Conservation (phyloP, 2,797 vertebrate genomes). For the Lithobates sylvaticus region DNA sequence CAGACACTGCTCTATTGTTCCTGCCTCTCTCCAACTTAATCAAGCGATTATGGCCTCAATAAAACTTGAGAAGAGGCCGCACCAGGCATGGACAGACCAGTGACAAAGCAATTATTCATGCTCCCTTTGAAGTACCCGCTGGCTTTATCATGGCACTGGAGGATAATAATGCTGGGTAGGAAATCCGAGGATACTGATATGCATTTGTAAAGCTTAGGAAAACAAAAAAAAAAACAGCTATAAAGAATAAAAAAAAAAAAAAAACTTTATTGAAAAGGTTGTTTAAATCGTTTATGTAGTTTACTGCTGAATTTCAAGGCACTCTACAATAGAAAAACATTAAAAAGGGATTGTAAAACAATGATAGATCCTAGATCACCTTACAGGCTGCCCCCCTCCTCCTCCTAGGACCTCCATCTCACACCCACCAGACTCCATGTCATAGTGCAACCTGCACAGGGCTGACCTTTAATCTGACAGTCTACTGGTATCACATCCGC, state of each 20-base stretch:
- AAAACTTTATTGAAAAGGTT: constrained; percentile 28
- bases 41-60: constrained; percentile 62
- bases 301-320: constrained; percentile 46
- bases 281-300: constrained; percentile 37
- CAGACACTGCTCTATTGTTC: constrained; percentile 61
- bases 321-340: constrained; percentile 28
- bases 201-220: constrained; percentile 42
- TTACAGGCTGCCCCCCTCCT: neutral
- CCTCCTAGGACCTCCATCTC: neutral
- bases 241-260: neutral
- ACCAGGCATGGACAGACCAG: constrained; percentile 44
- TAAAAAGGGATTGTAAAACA: constrained; percentile 34
- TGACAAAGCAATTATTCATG: constrained; percentile 63
- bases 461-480: constrained; percentile 19
- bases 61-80: constrained; percentile 62
- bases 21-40: constrained; percentile 58
- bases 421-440: neutral
- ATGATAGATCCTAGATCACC: constrained; percentile 35
- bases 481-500: constrained; percentile 42
- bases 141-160: constrained; percentile 50
- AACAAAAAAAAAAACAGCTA: constrained; percentile 15
- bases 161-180: constrained; percentile 48
- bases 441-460: constrained; percentile 6
- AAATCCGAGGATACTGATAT: constrained; percentile 57
- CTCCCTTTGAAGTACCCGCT: constrained; percentile 55